Percentiles rank a stretch among this genome's conserved stretches.
These are phyloP conservation scores for Chelmon rostratus DNA, from an alignment of 2,797 vertebrate genomes.

Conservation along the genomic window DNA sequence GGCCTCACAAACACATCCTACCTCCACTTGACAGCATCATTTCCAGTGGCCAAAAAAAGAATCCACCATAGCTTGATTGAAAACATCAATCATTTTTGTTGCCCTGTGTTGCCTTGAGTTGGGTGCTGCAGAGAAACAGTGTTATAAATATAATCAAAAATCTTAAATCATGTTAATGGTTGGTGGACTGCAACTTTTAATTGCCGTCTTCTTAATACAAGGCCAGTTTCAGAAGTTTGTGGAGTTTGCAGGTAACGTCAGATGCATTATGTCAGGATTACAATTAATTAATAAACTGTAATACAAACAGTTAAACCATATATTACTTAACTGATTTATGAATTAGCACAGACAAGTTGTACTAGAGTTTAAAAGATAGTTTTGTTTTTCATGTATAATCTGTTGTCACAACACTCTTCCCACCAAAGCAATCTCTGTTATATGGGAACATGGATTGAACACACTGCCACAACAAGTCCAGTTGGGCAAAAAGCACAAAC, in stretches of 20 bases:
- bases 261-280: not conserved
- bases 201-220: not conserved
- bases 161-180: conserved; percentile 27
- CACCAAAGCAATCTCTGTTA: not conserved
- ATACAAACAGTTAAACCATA: not conserved
- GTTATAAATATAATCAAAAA: conserved; percentile 26
- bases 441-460: not conserved
- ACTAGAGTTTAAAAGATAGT: not conserved
- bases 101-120: conserved; percentile 35
- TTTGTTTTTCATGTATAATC: not conserved
- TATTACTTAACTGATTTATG: not conserved
- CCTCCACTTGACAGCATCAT: conserved; percentile 49
- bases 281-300: not conserved
- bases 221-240: not conserved
- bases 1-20: conserved; percentile 44
- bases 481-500: not conserved
- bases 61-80: conserved; percentile 42
- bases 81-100: conserved; percentile 54
- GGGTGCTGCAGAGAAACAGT: conserved; percentile 10
- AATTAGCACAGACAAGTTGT: not conserved
- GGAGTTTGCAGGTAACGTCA: not conserved
- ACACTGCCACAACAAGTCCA: not conserved
- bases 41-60: conserved; percentile 16
- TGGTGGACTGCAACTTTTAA: no score
- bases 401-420: not conserved